Evolutionary conservation across 2,888 invertebrate genomes (phyloP).

Genomic region (Ornithoptera priamus): DNA sequence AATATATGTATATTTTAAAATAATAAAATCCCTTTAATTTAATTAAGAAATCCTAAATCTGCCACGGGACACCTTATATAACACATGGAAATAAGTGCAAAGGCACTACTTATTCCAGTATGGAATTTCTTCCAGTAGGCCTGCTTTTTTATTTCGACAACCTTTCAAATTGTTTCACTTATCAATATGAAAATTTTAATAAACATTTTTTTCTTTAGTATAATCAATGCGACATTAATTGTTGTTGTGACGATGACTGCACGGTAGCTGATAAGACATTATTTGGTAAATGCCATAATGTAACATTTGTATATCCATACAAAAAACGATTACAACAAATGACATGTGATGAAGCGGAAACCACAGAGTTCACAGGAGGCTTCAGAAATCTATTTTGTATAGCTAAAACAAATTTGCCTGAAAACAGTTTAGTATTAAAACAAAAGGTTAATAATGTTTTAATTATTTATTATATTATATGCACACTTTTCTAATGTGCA

Average conservation of each 20-base stretch:
- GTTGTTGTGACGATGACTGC: conserved; percentile 91
- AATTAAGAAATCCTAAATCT: too few relatives aligned
- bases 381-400: conserved; percentile 62
- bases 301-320: neutral
- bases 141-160: neutral
- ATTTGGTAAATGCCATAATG: conserved; percentile 56
- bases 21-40: too few relatives aligned
- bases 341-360: conserved; percentile 33
- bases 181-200: neutral
- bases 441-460: conserved; percentile 11
- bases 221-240: conserved; percentile 88
- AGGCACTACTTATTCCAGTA: too few relatives aligned
- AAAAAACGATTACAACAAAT: conserved; percentile 35
- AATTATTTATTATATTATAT: neutral
- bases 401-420: conserved; percentile 63
- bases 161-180: neutral
- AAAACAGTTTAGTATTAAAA: conserved; percentile 36
- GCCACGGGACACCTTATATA: too few relatives aligned
- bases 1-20: too few relatives aligned
- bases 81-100: too few relatives aligned
- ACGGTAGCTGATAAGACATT: conserved; percentile 76
- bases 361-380: conserved; percentile 33
- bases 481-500: neutral
- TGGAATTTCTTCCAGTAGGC: too few relatives aligned
- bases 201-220: conserved; percentile 60